These are phyloP conservation scores for Neosalanx taihuensis DNA, from an alignment of 2,797 vertebrate genomes.

Conservation along the genomic window DNA sequence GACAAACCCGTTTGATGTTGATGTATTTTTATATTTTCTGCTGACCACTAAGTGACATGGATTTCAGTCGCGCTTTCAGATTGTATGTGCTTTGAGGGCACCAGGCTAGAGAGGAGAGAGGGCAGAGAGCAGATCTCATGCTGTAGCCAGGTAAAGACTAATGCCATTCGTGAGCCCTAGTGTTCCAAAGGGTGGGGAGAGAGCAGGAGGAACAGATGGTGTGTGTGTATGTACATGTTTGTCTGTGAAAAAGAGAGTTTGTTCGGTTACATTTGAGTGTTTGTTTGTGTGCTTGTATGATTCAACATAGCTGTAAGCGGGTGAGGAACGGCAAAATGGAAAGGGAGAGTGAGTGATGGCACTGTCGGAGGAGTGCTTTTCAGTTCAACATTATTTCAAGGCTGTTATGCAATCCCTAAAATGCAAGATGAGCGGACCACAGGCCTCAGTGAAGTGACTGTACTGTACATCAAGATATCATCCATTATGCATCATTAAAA, in stretches of 20 bases:
- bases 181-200: slow-evolving; percentile 10
- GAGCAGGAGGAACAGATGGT: slow-evolving; percentile 44
- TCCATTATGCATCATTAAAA: slow-evolving; percentile 51
- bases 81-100: too few species aligned
- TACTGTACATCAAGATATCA: slow-evolving; percentile 19
- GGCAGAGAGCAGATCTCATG: slow-evolving; percentile 15
- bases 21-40: slow-evolving; percentile 11
- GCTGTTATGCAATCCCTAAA: slow-evolving; percentile 52
- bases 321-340: slow-evolving; percentile 18
- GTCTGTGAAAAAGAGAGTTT: not conserved
- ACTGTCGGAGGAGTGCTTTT: slow-evolving; percentile 26
- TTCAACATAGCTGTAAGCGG: slow-evolving; percentile 8
- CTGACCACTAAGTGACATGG: slow-evolving; percentile 5
- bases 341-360: slow-evolving; percentile 15
- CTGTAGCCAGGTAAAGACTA: slow-evolving; percentile 37
- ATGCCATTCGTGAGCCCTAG: slow-evolving; percentile 27
- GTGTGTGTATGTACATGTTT: slow-evolving; percentile 29
- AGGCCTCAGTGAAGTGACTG: slow-evolving; percentile 21
- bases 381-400: slow-evolving; percentile 35
- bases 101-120: slow-evolving; percentile 14
- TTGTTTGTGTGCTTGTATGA: slow-evolving; percentile 11
- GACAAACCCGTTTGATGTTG: too few species aligned
- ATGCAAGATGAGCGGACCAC: slow-evolving; percentile 31
- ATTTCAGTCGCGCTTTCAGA: slow-evolving; percentile 5
- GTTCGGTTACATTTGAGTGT: not conserved